Evolutionary conservation across 2,113 vertebrate genomes (phyloP).

Genomic region (Mormyrus iriodes): DNA sequence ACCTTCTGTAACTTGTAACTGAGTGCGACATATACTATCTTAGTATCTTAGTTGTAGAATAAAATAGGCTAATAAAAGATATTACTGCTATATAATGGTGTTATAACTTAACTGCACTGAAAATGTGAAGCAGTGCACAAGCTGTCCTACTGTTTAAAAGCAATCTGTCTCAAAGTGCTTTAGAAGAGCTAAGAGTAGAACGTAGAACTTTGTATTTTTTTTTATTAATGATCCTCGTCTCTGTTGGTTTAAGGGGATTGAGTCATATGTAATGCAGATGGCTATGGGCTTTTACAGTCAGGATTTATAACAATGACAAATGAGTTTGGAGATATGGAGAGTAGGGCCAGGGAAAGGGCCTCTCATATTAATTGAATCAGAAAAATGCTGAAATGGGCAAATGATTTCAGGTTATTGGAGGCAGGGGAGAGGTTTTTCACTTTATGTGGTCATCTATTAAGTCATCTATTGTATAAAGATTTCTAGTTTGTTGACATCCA

Average conservation of each 20-base stretch:
- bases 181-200: not conserved
- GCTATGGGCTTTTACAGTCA: not conserved
- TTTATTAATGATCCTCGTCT: not conserved
- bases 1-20: not conserved
- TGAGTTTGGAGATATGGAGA: not conserved
- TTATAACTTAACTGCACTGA: not conserved
- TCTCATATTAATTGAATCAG: not conserved
- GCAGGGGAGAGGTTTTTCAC: not conserved
- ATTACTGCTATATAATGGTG: not conserved
- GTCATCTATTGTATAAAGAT: not conserved
- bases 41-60: not conserved
- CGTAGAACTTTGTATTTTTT: too few relatives aligned
- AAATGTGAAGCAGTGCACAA: not conserved
- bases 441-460: not conserved
- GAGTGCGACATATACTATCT: not conserved
- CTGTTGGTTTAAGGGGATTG: not conserved
- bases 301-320: not conserved
- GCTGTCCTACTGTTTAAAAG: not conserved
- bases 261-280: not conserved
- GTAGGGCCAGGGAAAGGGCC: not conserved
- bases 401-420: not conserved
- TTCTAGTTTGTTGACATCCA: not conserved
- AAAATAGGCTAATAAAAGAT: not conserved
- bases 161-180: not conserved
- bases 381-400: not conserved